Conservation (phyloP, 2,888 invertebrate species). For the Orchesellides sinensis region DNA sequence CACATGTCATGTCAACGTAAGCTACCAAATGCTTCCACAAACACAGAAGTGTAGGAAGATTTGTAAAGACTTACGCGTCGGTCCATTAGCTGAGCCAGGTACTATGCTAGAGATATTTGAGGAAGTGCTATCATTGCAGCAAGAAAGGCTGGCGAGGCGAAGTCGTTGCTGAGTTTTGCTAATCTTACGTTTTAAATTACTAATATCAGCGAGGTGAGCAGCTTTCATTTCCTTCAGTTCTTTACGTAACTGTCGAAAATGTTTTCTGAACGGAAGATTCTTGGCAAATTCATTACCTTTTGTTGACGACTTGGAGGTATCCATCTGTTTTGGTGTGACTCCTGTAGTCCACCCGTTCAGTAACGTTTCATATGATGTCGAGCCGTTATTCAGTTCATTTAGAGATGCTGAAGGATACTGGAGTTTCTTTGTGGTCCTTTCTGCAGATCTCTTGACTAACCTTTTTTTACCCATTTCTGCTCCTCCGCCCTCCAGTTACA, state of each 20-base stretch:
- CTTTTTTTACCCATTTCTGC: neutral
- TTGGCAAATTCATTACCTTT: conserved; percentile 24
- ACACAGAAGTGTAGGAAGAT: neutral
- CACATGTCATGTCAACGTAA: neutral
- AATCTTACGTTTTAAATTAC: conserved; percentile 20
- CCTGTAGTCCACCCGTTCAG: neutral
- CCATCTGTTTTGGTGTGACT: neutral
- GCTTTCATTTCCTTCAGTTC: conserved; percentile 1
- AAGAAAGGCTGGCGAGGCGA: conserved; percentile 22
- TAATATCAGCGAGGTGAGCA: conserved; percentile 12
- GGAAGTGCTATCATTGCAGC: conserved; percentile 22
- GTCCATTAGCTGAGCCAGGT: neutral
- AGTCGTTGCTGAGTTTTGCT: neutral
- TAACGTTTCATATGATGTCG: neutral
- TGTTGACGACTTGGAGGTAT: no score
- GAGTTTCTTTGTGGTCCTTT: conserved; percentile 26
- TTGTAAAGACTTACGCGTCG: conserved; percentile 23
- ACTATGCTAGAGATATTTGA: neutral
- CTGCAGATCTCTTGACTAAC: conserved; percentile 34
- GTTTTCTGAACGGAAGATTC: neutral
- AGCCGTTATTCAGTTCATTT: conserved; percentile 33
- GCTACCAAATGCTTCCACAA: neutral
- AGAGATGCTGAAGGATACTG: neutral
- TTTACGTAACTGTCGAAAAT: conserved; percentile 8
- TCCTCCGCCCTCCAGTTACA: neutral